These are phyloP conservation scores for Copidosoma aretas DNA, from an alignment of 2,888 invertebrate species.

Conservation along the genomic window DNA sequence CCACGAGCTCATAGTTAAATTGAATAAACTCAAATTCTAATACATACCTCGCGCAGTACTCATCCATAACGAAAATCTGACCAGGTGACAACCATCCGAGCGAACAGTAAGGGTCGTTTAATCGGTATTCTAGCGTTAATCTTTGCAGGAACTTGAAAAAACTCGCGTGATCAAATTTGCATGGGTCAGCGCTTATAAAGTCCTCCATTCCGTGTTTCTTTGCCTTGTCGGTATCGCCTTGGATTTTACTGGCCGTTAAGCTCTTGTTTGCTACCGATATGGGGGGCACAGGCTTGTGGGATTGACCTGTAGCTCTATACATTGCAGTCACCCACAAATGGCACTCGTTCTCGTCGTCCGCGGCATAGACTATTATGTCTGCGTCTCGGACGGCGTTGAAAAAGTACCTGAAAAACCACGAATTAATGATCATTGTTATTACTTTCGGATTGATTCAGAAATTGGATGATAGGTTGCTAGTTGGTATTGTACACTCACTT, in stretches of 20 bases:
- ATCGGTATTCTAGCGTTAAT: constrained; percentile 90
- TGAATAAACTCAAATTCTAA: too few species aligned
- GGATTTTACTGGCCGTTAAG: constrained; percentile 84
- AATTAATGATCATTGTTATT: neutral
- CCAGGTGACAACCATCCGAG: constrained; percentile 99
- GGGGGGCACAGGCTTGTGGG: constrained; percentile 97
- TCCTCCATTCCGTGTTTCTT: constrained; percentile 99
- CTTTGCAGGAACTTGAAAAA: constrained; percentile 92
- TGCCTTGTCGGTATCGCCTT: constrained; percentile 95
- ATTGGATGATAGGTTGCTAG: neutral
- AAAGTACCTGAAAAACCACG: constrained; percentile 85
- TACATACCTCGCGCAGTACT: constrained; percentile 84
- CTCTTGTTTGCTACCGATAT: constrained; percentile 83
- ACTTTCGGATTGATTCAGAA: neutral
- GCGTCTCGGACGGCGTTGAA: constrained; percentile 99
- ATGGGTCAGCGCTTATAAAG: constrained; percentile 98
- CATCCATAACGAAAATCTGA: constrained; percentile 97
- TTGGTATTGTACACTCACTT: constrained; percentile 52
- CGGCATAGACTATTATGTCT: constrained; percentile 94
- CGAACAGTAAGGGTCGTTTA: constrained; percentile 98
- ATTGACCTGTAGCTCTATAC: constrained; percentile 99
- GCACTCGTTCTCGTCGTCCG: constrained; percentile 96
- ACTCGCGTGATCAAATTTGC: constrained; percentile 93
- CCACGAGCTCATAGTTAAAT: too few species aligned
- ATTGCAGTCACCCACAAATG: constrained; percentile 99